Percentiles rank a stretch among this genome's conserved stretches.
These are phyloP conservation scores for cat (Felis catus) DNA, from an alignment of 2,113 vertebrate genomes.

Conservation along the genomic window F.catus_Fca126_mat1.0 CM031419.1:150897501-150898000, in stretches of 20 bases:
- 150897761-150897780: constrained; percentile 31
- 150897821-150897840: neutral
- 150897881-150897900: neutral
- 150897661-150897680: neutral
- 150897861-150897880: neutral
- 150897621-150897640: neutral
- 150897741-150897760: neutral
- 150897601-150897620: neutral
- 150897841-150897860: neutral
- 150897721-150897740: neutral
- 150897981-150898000: neutral
- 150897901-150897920: neutral
- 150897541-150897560: neutral
- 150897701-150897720: neutral
- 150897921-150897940: neutral
- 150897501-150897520: neutral
- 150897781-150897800: neutral
- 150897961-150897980: neutral
- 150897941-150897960: constrained; percentile 17
- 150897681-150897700: neutral
- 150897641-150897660: neutral
- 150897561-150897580: neutral
- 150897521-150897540: neutral
- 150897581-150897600: neutral
- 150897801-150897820: neutral